Evolutionary conservation across 2,113 vertebrate species (phyloP).

Genomic region (Salvelinus namaycush): DNA sequence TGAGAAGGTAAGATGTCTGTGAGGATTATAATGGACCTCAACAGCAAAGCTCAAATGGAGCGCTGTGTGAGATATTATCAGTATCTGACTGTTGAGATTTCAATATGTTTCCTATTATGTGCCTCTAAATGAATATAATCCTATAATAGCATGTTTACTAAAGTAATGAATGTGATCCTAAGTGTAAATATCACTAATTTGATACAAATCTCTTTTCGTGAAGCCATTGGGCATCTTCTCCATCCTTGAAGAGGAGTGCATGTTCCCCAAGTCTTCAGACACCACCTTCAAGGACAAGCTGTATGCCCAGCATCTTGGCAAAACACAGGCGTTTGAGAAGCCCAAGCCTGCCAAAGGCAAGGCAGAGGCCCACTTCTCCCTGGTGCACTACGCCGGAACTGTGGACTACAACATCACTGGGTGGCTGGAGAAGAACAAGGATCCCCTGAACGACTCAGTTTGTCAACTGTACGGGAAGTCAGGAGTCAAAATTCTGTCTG

Average conservation of each 20-base stretch:
- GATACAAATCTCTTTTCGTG: neutral
- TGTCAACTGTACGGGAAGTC: constrained; percentile 77
- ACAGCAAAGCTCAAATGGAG: neutral
- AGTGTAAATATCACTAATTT: neutral
- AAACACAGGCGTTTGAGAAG: constrained; percentile 85
- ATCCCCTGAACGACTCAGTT: constrained; percentile 87
- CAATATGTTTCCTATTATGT: too few species aligned
- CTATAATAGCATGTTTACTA: too few species aligned
- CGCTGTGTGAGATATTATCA: too few species aligned
- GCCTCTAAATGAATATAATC: too few species aligned
- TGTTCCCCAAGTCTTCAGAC: constrained; percentile 70
- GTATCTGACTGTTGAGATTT: too few species aligned
- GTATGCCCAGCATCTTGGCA: constrained; percentile 88
- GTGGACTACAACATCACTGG: constrained; percentile 89
- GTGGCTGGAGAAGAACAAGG: constrained; percentile 94
- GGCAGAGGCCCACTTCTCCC: constrained; percentile 83
- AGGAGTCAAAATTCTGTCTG: constrained; percentile 73
- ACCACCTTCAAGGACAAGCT: constrained; percentile 86
- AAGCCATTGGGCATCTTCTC: constrained; percentile 80
- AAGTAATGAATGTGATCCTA: too few species aligned
- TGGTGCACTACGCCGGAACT: constrained; percentile 85
- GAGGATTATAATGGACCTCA: too few species aligned
- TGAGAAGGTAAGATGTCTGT: constrained; percentile 75
- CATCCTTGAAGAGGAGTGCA: constrained; percentile 77
- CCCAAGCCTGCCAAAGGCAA: constrained; percentile 86